Base-by-base conservation (phyloP, 2,888 invertebrate species). In the Lithophane socia region DNA sequence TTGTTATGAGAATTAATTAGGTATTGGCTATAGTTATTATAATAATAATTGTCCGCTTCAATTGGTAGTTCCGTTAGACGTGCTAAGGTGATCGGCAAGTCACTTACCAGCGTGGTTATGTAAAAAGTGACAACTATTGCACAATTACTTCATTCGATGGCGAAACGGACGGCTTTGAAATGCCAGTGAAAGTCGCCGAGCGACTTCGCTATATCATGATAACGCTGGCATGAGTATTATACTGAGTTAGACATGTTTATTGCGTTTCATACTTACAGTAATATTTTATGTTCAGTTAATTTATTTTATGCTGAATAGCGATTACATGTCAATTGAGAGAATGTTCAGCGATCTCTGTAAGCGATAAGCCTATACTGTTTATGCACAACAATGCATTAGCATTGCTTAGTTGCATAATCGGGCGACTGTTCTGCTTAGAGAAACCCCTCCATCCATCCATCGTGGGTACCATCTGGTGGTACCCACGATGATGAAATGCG, bases 51-150 rank as follows among this genome's bases (percentile, higher is more conserved):
- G 61, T 64, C 69, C 65, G 69, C 74, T 81, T 77, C 79, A 75
- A 52, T 42, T 60, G 49, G 64, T 67, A 71, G 74, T 88, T 86
- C 83, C 81, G 83, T 86, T 88, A 89, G 83, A 82, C 58, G 73
- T 87, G 89, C 90, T 60, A 73, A 80, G 24, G 73, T 60, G 73
- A 90, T 89, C 86, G 87, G 86, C 79, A 52, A 87, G 86, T 80
- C 85, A 86, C 86, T 88, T 86, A 86, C 86, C 87, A 87, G 86
- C 88, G 83, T 80, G 80, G 94, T 96, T 96, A 96, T 95, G 94
- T 96, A 96, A 96, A 95, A 95, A 95, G 94, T 94, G 94, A 94
- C 95, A 95, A 94, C 93, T 92, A 92, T 96, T 96, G 94, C 96
- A 96, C 96, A 96, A 96, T 95, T 93, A 91, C 94, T 94, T 94